Evolutionary conservation across 1,140 invertebrate species (phyloP).

Genomic region (Muscidifurax raptorellus): DNA sequence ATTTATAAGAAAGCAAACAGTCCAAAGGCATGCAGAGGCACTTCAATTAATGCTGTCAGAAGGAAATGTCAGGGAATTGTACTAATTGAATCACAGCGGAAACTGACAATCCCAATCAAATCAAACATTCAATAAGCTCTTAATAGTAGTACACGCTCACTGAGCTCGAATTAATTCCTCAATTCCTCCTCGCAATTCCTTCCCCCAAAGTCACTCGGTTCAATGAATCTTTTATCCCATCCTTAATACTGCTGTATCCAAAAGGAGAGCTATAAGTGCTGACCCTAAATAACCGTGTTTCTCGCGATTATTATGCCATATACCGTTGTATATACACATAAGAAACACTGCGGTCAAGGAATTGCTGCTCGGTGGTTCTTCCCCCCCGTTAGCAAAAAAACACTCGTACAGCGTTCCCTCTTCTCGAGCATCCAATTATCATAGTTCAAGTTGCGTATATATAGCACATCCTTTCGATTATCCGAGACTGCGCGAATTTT

Average conservation of each 20-base stretch:
- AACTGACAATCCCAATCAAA: background rate
- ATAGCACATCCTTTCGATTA: constrained; percentile 1
- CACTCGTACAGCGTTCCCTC: background rate
- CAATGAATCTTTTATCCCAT: background rate
- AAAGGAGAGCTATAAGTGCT: background rate
- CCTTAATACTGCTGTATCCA: background rate
- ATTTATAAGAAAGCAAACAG: background rate
- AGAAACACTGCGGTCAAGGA: background rate
- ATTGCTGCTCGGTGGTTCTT: too few relatives aligned
- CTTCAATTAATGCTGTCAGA: background rate
- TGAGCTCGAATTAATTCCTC: background rate
- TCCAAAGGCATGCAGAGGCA: background rate
- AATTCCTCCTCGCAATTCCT: background rate
- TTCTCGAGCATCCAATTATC: constrained; percentile 17
- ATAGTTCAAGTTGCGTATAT: background rate
- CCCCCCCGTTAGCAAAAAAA: background rate
- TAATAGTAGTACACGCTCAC: background rate
- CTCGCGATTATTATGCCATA: too few relatives aligned
- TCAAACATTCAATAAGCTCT: background rate
- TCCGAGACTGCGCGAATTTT: background rate
- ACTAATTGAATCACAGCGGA: background rate
- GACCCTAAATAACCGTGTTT: too few relatives aligned
- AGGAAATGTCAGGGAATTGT: background rate
- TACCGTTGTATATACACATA: too few relatives aligned
- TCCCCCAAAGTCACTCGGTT: background rate